phyloP scores from a whole-genome alignment of 2,113 vertebrate genomes.

The Bubalus kerabau region DNA sequence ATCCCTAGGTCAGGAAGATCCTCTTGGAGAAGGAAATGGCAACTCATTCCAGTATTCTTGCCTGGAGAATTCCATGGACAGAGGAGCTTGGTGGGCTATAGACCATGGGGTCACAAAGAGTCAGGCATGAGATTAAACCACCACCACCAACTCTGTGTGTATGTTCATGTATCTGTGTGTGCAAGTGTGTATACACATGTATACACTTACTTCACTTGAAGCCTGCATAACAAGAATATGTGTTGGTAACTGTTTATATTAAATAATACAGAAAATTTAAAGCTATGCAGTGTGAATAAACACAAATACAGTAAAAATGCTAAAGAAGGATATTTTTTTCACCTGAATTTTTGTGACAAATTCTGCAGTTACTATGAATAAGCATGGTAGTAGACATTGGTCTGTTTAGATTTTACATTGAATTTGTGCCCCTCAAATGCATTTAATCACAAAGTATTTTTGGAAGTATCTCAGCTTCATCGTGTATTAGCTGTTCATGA shows the following conservation, averaged over 20 bases:
- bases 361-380: constrained; percentile 59
- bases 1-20: neutral
- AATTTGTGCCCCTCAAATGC: constrained; percentile 26
- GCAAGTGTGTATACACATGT: neutral
- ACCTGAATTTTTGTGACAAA: constrained; percentile 45
- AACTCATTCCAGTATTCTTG: neutral
- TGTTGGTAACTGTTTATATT: neutral
- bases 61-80: neutral
- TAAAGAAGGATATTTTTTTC: constrained; percentile 66
- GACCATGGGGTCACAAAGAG: neutral
- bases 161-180: neutral
- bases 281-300: neutral
- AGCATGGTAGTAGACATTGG: constrained; percentile 31
- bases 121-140: neutral
- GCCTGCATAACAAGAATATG: neutral
- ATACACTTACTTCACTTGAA: neutral
- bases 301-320: constrained; percentile 38
- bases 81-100: neutral
- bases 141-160: neutral
- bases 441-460: neutral
- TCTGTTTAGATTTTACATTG: constrained; percentile 38
- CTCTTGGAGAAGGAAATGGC: neutral
- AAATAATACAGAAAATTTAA: constrained; percentile 17
- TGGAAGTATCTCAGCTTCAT: neutral
- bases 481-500: neutral